These are phyloP conservation scores for Azorinus chamasolen DNA, from an alignment of 2,888 invertebrate genomes.

Conservation along the genomic window DNA sequence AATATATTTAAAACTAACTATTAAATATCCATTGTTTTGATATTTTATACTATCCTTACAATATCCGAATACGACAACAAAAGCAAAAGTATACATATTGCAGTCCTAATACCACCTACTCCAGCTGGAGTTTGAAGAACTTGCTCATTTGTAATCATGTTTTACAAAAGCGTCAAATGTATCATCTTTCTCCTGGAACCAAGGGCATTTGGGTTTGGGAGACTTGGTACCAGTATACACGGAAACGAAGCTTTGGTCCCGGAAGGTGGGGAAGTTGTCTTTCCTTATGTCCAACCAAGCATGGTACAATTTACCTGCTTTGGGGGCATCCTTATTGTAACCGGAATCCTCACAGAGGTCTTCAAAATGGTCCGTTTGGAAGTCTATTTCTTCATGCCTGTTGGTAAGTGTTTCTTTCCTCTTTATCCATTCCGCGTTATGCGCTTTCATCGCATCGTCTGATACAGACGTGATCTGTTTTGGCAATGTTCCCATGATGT, in stretches of 20 bases:
- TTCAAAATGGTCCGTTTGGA: constrained; percentile 46
- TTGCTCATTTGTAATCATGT: no score
- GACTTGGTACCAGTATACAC: constrained; percentile 40
- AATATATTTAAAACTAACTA: no score
- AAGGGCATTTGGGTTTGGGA: constrained; percentile 15
- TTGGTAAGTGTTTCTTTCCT: constrained; percentile 7
- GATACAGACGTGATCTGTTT: constrained; percentile 3
- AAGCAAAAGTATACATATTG: no score
- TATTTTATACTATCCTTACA: no score
- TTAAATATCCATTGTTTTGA: no score
- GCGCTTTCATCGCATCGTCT: constrained; percentile 28
- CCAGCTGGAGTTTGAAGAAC: no score
- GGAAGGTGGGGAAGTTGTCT: constrained; percentile 41
- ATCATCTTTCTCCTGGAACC: constrained; percentile 61
- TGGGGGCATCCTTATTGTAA: constrained; percentile 20
- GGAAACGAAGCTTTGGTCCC: constrained; percentile 40
- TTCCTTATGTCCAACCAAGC: constrained; percentile 40
- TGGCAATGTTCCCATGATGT: constrained; percentile 29
- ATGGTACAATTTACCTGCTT: constrained; percentile 18
- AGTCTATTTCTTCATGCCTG: constrained; percentile 46
- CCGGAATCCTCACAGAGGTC: constrained; percentile 40
- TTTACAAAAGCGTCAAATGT: constrained; percentile 57
- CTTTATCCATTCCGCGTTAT: constrained; percentile 35
- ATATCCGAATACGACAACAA: no score
- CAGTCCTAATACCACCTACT: no score